phyloP scores from a whole-genome alignment of 1,140 invertebrate genomes.

The Drosophila ficusphila region DNA sequence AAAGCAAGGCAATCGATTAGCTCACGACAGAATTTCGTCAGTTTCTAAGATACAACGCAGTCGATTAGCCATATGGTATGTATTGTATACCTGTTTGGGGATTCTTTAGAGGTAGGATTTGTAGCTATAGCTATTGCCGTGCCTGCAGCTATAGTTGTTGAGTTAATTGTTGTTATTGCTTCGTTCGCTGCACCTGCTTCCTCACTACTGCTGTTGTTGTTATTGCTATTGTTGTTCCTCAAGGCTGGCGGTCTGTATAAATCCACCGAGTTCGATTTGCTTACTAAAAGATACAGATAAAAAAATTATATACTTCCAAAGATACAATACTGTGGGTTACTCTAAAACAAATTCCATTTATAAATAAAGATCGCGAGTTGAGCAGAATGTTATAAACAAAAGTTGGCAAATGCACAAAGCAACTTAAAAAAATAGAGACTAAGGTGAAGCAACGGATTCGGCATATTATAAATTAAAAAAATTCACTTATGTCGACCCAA shows the following conservation, averaged over 20 bases:
- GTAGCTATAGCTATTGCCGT: slow-evolving; percentile 30
- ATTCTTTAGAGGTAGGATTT: slow-evolving; percentile 53
- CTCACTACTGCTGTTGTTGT: slow-evolving; percentile 57
- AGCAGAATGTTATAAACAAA: slow-evolving; percentile 45
- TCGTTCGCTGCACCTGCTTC: slow-evolving; percentile 46
- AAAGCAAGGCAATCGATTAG: slow-evolving; percentile 37
- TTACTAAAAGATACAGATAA: slow-evolving; percentile 44
- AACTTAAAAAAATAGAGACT: slow-evolving; percentile 27
- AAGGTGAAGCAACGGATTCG: slow-evolving; percentile 65
- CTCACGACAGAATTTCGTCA: slow-evolving; percentile 55
- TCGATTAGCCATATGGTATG: background rate
- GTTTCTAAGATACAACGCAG: slow-evolving; percentile 8
- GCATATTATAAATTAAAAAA: slow-evolving; percentile 64
- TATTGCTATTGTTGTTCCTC: slow-evolving; percentile 57
- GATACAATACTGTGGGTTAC: background rate
- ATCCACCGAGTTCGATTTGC: slow-evolving; percentile 81
- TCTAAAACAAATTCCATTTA: slow-evolving; percentile 3
- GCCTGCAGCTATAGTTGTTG: slow-evolving; percentile 45
- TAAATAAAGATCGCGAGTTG: slow-evolving; percentile 6
- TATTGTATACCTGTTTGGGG: slow-evolving; percentile 40
- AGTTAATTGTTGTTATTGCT: slow-evolving; percentile 15
- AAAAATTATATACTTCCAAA: slow-evolving; percentile 4
- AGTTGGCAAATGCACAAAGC: slow-evolving; percentile 36
- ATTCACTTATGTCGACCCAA: slow-evolving; percentile 74
- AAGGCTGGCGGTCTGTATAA: slow-evolving; percentile 79